Evolutionary conservation across 2,797 vertebrate genomes (phyloP).

Genomic region (Urosaurus nigricauda): DNA sequence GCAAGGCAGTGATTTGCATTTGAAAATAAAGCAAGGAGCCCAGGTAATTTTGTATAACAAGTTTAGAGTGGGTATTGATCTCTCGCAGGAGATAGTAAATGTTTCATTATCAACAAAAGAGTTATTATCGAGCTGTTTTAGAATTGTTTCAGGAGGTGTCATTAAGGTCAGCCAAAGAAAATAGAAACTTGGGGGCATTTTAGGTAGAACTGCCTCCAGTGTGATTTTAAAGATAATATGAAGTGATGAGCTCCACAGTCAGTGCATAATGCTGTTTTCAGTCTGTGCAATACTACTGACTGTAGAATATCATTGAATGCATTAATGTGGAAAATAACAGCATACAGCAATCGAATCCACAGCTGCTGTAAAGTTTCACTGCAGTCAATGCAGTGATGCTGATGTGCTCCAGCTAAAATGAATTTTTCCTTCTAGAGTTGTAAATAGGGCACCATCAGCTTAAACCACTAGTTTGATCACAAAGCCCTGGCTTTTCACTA

Average conservation of each 20-base stretch:
- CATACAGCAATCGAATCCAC: constrained; percentile 22
- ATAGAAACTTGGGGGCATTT: constrained; percentile 29
- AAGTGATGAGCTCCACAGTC: constrained; percentile 29
- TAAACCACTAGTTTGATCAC: neutral
- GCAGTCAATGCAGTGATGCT: constrained; percentile 30
- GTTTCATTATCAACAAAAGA: constrained; percentile 9
- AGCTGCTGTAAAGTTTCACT: constrained; percentile 32
- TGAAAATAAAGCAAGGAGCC: neutral
- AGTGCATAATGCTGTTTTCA: constrained; percentile 7
- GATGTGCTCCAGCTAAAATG: constrained; percentile 13
- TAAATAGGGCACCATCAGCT: neutral
- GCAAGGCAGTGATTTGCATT: constrained; percentile 37
- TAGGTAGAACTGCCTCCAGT: constrained; percentile 28
- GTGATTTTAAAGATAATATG: constrained; percentile 24
- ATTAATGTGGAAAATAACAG: constrained; percentile 29
- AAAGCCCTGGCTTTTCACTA: neutral
- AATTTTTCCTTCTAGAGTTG: neutral
- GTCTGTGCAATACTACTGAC: neutral
- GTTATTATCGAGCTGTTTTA: constrained; percentile 47
- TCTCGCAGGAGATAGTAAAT: constrained; percentile 13
- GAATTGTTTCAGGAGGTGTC: constrained; percentile 30
- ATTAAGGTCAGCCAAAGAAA: neutral
- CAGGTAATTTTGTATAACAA: constrained; percentile 21
- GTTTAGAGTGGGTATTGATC: constrained; percentile 41
- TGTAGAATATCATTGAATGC: constrained; percentile 2